A percentile compares a stretch with the other conserved stretches of the same genome.
phyloP scores from a whole-genome alignment of 2,113 vertebrate genomes.

The Tringa solitaria region DNA sequence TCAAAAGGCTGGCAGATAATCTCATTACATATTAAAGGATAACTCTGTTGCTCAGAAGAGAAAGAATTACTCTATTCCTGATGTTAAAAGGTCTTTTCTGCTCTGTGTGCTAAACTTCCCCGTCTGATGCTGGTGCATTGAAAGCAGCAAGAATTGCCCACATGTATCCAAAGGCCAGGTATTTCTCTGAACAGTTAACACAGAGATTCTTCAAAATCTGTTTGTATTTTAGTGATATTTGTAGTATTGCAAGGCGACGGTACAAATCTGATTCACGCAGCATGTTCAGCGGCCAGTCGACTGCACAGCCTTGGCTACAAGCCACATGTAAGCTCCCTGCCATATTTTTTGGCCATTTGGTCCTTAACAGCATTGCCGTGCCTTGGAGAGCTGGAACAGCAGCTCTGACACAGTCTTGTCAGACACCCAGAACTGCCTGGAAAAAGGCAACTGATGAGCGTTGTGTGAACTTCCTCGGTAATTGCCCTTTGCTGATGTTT shows the following conservation, averaged over 20 bases:
- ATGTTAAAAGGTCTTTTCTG: neutral
- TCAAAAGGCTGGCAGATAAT: neutral
- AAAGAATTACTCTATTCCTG: neutral
- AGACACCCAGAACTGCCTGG: neutral
- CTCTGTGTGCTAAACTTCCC: neutral
- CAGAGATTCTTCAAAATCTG: neutral
- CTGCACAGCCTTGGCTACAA: neutral
- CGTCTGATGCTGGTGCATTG: neutral
- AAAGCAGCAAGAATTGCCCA: neutral
- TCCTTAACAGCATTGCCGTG: neutral
- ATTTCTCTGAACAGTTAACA: neutral
- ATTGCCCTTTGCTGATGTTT: neutral
- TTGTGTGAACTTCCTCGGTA: neutral
- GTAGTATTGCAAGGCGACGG: neutral
- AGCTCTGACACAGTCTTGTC: neutral
- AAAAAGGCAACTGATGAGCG: neutral
- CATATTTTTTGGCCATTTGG: neutral
- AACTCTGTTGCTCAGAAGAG: neutral
- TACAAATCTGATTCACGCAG: neutral
- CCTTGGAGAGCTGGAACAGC: neutral
- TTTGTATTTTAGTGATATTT: neutral
- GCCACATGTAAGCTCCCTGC: neutral
- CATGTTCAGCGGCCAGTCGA: accelerated
- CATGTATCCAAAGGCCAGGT: accelerated
- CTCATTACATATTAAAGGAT: neutral